Conservation (phyloP, 2,888 invertebrate genomes). For the Tiphia femorata region DNA sequence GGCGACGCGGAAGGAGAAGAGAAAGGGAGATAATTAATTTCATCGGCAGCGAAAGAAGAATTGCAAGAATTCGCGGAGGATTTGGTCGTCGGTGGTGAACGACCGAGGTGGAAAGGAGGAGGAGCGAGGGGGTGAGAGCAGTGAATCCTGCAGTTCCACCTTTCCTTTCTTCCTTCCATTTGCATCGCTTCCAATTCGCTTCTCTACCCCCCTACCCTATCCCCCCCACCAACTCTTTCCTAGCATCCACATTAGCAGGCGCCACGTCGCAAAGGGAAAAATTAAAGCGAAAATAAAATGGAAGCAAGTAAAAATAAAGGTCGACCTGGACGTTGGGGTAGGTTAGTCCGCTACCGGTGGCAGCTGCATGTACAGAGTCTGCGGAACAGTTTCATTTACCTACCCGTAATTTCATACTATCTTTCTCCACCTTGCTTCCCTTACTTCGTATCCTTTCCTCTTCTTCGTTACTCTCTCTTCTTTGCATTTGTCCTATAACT, state of each 20-base stretch:
- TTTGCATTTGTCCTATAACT: too few species aligned
- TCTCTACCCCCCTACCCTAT: constrained; percentile 4
- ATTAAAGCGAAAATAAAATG: constrained; percentile 48
- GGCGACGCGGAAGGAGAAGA: constrained; percentile 12
- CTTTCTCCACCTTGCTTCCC: constrained; percentile 14
- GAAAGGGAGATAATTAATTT: constrained; percentile 42
- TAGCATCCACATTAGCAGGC: constrained; percentile 40
- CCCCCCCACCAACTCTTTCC: not conserved
- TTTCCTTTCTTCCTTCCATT: not conserved
- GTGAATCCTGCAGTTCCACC: constrained; percentile 26
- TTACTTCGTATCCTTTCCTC: constrained; percentile 14
- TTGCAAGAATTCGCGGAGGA: constrained; percentile 37
- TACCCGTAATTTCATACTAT: constrained; percentile 46
- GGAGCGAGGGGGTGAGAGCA: constrained; percentile 20
- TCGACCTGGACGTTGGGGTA: constrained; percentile 23
- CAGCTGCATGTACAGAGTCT: constrained; percentile 43
- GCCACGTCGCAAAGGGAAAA: constrained; percentile 50
- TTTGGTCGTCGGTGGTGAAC: constrained; percentile 18
- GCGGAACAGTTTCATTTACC: constrained; percentile 54
- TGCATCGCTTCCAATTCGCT: not conserved
- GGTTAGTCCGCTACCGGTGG: constrained; percentile 32
- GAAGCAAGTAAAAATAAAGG: constrained; percentile 45
- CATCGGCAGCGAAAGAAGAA: constrained; percentile 41
- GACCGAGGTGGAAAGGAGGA: constrained; percentile 16
- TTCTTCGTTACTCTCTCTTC: too few species aligned